phyloP scores from a whole-genome alignment of 1,140 invertebrate species.

The Tetragonula clypearis region DNA sequence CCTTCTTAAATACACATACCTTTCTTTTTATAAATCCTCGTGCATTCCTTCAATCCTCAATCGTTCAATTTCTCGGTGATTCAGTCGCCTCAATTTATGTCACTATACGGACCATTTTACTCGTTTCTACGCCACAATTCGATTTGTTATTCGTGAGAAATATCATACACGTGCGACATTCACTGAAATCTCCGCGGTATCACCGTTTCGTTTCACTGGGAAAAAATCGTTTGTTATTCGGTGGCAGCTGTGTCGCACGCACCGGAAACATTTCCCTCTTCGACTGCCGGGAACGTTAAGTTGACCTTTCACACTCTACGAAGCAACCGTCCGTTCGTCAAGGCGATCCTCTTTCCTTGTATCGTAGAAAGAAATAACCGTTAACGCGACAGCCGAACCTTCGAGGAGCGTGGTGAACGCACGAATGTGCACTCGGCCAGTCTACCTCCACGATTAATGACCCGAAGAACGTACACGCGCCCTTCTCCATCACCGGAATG shows the following conservation, averaged over 20 bases:
- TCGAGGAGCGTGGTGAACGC: conserved; percentile 29
- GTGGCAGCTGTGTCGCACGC: conserved; percentile 59
- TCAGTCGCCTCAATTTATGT: not conserved
- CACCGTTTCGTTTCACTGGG: not conserved
- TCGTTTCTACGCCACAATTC: not conserved
- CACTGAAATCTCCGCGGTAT: not conserved
- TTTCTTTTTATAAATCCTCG: not conserved
- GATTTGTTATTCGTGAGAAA: not conserved
- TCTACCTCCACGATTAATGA: conserved; percentile 62
- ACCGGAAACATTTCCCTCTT: conserved; percentile 52
- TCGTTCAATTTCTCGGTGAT: not conserved
- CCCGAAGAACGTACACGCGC: conserved; percentile 43
- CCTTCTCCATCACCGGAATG: conserved; percentile 39
- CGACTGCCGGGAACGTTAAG: conserved; percentile 51
- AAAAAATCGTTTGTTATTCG: not conserved
- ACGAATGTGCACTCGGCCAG: conserved; percentile 46
- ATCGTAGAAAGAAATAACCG: conserved; percentile 68
- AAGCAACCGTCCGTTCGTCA: conserved; percentile 56
- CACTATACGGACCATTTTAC: not conserved
- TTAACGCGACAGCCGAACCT: conserved; percentile 56
- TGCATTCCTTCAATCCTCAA: too few relatives aligned
- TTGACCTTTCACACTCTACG: conserved; percentile 59
- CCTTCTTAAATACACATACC: conserved; percentile 36
- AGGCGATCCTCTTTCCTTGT: conserved; percentile 60
- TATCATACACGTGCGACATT: not conserved